These are phyloP conservation scores for Odontophorus gujanensis DNA, from an alignment of 2,113 vertebrate species.

Conservation along the genomic window DNA sequence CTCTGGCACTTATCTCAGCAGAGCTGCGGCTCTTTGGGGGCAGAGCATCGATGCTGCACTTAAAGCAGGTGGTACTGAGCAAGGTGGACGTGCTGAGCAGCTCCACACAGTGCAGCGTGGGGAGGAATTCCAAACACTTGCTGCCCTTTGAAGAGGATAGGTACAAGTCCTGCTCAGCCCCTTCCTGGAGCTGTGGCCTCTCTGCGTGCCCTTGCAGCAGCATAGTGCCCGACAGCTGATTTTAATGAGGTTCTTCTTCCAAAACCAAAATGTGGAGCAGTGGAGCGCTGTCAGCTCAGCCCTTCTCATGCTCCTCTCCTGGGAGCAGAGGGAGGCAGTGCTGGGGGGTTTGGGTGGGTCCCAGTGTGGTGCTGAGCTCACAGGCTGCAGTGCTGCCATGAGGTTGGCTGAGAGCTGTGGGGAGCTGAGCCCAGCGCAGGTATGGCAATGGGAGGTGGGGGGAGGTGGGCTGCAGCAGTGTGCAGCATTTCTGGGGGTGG, in stretches of 20 bases:
- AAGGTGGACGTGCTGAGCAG: rapidly evolving
- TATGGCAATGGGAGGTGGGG: neutral
- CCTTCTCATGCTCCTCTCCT: conserved; percentile 4
- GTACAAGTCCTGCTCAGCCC: neutral
- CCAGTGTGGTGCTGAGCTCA: neutral
- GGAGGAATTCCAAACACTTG: neutral
- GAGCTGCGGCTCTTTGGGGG: neutral
- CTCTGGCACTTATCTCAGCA: neutral
- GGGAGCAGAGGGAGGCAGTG: conserved; percentile 49
- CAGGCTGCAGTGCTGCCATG: neutral
- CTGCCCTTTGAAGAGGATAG: neutral
- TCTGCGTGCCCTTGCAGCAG: neutral
- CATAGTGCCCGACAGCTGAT: neutral
- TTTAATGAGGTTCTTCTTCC: conserved; percentile 51
- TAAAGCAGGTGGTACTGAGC: neutral
- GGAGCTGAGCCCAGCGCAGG: neutral
- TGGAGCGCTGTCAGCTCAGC: neutral
- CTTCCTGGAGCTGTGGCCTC: neutral
- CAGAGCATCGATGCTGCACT: rapidly evolving
- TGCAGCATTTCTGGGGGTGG: neutral
- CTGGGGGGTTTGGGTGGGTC: neutral
- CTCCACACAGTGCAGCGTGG: rapidly evolving
- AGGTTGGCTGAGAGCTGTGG: neutral
- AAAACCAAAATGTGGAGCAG: conserved; percentile 39
- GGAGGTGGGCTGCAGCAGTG: neutral